Percentiles rank a stretch among this genome's conserved stretches.
These are phyloP conservation scores for Microctonus brassicae DNA, from an alignment of 2,888 invertebrate species.

Conservation along the genomic window DNA sequence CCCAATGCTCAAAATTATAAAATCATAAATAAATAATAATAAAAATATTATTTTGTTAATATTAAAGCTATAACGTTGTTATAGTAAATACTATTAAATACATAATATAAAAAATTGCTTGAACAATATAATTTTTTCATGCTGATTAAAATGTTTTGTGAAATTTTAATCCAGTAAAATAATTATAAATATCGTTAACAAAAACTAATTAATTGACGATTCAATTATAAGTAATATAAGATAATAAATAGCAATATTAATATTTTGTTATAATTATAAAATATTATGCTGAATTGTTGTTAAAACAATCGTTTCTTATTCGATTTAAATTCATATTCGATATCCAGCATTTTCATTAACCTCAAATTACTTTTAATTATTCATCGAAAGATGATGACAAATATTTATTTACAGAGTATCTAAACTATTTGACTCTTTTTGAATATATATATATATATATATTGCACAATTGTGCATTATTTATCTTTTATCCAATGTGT, in stretches of 20 bases:
- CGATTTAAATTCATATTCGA: conserved; percentile 39
- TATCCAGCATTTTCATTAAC: conserved; percentile 31
- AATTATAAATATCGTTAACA: background rate
- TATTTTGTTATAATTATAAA: background rate
- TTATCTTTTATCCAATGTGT: background rate
- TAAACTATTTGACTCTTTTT: conserved; percentile 15
- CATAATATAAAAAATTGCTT: background rate
- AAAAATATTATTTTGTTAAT: background rate
- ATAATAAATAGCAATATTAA: conserved; percentile 3
- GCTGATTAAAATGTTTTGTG: background rate
- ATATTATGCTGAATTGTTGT: conserved; percentile 34
- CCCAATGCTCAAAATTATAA: background rate
- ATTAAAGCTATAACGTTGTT: background rate
- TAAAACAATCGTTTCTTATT: conserved; percentile 36
- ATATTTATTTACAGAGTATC: conserved; percentile 26
- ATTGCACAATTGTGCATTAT: conserved; percentile 18
- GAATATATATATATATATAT: too few relatives aligned
- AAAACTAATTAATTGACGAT: background rate
- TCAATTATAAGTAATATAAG: background rate
- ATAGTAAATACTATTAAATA: conserved; percentile 2
- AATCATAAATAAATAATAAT: conserved; percentile 10
- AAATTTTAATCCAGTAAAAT: background rate
- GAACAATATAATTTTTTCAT: background rate
- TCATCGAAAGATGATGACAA: conserved; percentile 10
- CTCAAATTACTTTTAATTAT: conserved; percentile 10